Percentiles rank a stretch among this genome's conserved stretches.
Evolutionary conservation across 2,113 vertebrate species (phyloP).

Genomic region (Alethe diademata): DNA sequence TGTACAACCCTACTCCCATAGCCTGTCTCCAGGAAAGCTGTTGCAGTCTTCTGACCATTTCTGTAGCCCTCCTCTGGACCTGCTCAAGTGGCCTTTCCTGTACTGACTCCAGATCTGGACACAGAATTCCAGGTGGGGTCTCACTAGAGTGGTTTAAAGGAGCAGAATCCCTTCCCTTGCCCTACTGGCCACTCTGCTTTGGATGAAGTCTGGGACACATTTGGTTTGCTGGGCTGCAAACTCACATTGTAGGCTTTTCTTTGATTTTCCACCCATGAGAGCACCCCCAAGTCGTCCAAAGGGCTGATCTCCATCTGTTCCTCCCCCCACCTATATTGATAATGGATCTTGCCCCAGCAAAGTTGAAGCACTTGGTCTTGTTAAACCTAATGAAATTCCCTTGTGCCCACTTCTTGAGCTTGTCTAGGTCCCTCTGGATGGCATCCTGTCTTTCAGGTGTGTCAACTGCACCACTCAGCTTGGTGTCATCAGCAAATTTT

Average conservation of each 20-base stretch:
- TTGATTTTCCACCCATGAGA: not conserved
- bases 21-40: not conserved
- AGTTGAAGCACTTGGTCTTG: not conserved
- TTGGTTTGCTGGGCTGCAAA: not conserved
- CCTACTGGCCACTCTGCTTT: accelerated
- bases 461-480: not conserved
- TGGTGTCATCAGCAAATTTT: not conserved
- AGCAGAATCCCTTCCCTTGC: not conserved
- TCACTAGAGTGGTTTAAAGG: not conserved
- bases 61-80: not conserved
- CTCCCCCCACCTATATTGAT: not conserved
- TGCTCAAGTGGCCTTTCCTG: not conserved
- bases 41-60: not conserved
- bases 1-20: not conserved
- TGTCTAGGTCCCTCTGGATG: not conserved
- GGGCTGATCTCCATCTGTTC: not conserved
- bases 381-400: not conserved
- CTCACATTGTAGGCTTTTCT: accelerated
- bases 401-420: not conserved
- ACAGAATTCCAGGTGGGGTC: not conserved
- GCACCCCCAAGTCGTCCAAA: not conserved
- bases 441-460: not conserved
- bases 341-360: accelerated
- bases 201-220: accelerated
- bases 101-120: not conserved